Percentiles rank a stretch among this genome's conserved stretches.
phyloP scores from a whole-genome alignment of 2,888 invertebrate species.

The Acrobasis consociella region DNA sequence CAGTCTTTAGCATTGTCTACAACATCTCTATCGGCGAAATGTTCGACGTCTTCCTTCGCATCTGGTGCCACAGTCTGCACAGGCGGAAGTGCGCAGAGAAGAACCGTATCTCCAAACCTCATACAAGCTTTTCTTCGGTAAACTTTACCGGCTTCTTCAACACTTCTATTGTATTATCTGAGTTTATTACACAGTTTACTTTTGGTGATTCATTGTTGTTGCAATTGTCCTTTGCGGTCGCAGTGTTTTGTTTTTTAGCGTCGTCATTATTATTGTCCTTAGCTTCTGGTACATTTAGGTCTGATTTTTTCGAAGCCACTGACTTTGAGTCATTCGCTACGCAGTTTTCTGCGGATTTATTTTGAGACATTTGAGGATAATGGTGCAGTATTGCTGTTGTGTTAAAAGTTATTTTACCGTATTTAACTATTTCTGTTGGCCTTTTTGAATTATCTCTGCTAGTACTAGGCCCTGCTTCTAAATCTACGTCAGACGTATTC shows the following conservation, averaged over 20 bases:
- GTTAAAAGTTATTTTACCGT: constrained; percentile 74
- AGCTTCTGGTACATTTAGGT: constrained; percentile 49
- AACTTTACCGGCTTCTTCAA: constrained; percentile 67
- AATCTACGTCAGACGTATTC: constrained; percentile 50
- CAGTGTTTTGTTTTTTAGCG: constrained; percentile 38
- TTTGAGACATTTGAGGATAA: constrained; percentile 66
- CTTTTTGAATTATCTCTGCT: constrained; percentile 56
- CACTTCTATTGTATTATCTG: constrained; percentile 48
- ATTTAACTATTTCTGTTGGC: constrained; percentile 68
- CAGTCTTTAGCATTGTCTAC: constrained; percentile 62
- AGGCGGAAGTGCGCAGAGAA: constrained; percentile 55
- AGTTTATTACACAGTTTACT: constrained; percentile 45
- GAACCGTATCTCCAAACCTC: constrained; percentile 61
- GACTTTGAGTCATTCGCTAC: constrained; percentile 30
- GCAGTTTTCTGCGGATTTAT: constrained; percentile 42
- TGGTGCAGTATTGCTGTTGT: constrained; percentile 76
- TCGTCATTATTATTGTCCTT: constrained; percentile 64
- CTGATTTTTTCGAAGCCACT: constrained; percentile 57
- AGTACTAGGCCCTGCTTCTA: constrained; percentile 60
- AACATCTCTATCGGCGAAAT: constrained; percentile 59
- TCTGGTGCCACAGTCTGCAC: constrained; percentile 50
- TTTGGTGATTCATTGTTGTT: constrained; percentile 62
- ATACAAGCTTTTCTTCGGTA: constrained; percentile 77
- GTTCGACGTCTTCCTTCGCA: constrained; percentile 46
- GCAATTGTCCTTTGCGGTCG: constrained; percentile 53